Conservation (phyloP, 2,888 invertebrate genomes). For the Reticulitermes lucifugus region DNA sequence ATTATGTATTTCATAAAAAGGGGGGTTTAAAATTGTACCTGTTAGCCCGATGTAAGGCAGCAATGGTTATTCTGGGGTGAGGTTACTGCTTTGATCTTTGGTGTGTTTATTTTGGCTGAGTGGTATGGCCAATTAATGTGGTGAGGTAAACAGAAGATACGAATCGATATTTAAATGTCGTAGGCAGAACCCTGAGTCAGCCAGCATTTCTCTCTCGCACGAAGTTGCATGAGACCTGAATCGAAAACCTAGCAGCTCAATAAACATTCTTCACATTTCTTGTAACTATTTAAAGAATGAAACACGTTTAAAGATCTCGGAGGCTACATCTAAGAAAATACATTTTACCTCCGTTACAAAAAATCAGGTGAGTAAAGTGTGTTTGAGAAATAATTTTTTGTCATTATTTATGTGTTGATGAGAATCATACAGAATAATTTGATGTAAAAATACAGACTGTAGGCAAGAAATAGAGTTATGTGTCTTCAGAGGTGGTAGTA, state of each 20-base stretch:
- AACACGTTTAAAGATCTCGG: too few relatives aligned
- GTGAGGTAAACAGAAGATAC: constrained; percentile 28
- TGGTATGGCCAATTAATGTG: constrained; percentile 42
- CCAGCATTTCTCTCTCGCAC: not conserved
- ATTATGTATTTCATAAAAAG: constrained; percentile 39
- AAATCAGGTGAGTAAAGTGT: too few relatives aligned
- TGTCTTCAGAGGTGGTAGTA: too few relatives aligned
- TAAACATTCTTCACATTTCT: not conserved
- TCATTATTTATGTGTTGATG: too few relatives aligned
- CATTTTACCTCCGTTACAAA: too few relatives aligned
- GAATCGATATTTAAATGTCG: constrained; percentile 27
- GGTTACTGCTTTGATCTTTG: constrained; percentile 36
- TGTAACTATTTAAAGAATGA: too few relatives aligned
- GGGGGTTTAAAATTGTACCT: constrained; percentile 17
- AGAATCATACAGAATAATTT: too few relatives aligned
- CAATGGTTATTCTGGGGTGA: not conserved
- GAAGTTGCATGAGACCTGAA: too few relatives aligned
- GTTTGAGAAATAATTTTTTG: too few relatives aligned
- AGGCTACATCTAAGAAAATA: too few relatives aligned
- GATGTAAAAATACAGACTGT: too few relatives aligned
- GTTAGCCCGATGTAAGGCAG: constrained; percentile 5
- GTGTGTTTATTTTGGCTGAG: constrained; percentile 34
- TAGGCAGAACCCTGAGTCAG: not conserved
- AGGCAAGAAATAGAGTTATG: too few relatives aligned
- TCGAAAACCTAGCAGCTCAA: not conserved